phyloP scores from a whole-genome alignment of 2,797 vertebrate genomes.

The Podarcis lilfordi region DNA sequence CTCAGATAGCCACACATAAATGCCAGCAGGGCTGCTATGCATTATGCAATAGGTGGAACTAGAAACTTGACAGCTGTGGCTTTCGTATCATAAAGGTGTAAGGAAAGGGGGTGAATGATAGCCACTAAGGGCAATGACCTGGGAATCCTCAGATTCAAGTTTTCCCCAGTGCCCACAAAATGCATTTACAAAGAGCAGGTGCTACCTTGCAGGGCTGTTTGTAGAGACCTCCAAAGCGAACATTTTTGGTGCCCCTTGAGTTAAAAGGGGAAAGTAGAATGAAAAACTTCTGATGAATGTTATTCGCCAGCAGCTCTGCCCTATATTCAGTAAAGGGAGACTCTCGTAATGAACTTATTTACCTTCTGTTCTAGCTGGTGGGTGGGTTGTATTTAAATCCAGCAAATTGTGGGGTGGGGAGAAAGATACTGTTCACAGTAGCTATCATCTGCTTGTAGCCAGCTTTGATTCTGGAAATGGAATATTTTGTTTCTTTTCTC shows the following conservation, averaged over 20 bases:
- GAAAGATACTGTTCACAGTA: neutral
- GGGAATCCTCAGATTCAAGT: neutral
- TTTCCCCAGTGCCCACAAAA: neutral
- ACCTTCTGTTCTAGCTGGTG: neutral
- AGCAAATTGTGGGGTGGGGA: neutral
- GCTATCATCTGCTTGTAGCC: neutral
- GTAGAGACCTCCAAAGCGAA: neutral
- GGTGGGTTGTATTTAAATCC: neutral
- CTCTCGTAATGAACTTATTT: neutral
- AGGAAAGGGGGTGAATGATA: neutral
- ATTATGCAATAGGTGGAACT: neutral
- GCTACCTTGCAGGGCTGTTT: neutral
- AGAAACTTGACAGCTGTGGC: neutral
- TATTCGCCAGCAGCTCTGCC: neutral
- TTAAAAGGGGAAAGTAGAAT: too few species aligned
- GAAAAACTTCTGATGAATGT: too few species aligned
- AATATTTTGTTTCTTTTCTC: too few species aligned
- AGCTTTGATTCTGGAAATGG: neutral
- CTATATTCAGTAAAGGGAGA: neutral
- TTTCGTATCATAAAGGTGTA: too few species aligned
- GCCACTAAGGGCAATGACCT: too few species aligned
- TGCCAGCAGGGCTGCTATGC: neutral
- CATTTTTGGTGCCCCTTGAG: too few species aligned
- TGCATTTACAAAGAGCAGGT: neutral
- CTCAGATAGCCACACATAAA: neutral